A percentile compares a stretch with the other conserved stretches of the same genome.
Evolutionary conservation across 2,113 vertebrate species (phyloP).

Genomic region (Corvus cornix): DNA sequence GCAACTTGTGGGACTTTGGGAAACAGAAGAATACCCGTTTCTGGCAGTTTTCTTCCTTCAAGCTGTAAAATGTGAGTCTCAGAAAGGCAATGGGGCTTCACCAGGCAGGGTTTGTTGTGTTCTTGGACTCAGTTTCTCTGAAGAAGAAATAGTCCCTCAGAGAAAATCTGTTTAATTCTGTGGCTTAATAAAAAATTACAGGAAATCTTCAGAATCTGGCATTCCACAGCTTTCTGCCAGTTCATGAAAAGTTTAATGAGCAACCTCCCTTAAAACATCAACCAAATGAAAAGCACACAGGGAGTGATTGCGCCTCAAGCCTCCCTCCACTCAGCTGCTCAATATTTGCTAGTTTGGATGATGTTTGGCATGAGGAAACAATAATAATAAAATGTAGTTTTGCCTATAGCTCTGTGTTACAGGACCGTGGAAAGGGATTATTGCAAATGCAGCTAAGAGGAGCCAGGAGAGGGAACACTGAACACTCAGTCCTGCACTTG

Average conservation of each 20-base stretch:
- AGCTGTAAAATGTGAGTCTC: not conserved
- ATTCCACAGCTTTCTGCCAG: not conserved
- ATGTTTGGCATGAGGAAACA: not conserved
- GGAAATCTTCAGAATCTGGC: not conserved
- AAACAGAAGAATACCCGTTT: not conserved
- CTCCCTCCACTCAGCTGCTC: not conserved
- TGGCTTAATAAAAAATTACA: not conserved
- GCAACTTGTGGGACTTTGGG: not conserved
- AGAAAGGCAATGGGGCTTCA: fast-evolving
- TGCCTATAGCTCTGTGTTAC: not conserved
- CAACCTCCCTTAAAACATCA: not conserved
- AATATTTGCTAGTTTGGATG: not conserved
- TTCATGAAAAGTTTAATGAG: not conserved
- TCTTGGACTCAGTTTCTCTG: not conserved
- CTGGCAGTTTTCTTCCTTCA: not conserved
- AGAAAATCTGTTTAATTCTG: not conserved
- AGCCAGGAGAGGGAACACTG: not conserved
- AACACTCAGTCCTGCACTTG: no score
- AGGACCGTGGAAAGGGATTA: not conserved
- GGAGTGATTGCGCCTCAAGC: not conserved
- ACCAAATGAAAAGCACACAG: fast-evolving
- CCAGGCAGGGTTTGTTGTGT: fast-evolving
- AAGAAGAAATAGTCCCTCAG: not conserved
- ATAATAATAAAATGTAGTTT: not conserved
- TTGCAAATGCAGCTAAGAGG: not conserved